phyloP scores from a whole-genome alignment of 1,140 invertebrate species.

The Campoletis sonorensis region DNA sequence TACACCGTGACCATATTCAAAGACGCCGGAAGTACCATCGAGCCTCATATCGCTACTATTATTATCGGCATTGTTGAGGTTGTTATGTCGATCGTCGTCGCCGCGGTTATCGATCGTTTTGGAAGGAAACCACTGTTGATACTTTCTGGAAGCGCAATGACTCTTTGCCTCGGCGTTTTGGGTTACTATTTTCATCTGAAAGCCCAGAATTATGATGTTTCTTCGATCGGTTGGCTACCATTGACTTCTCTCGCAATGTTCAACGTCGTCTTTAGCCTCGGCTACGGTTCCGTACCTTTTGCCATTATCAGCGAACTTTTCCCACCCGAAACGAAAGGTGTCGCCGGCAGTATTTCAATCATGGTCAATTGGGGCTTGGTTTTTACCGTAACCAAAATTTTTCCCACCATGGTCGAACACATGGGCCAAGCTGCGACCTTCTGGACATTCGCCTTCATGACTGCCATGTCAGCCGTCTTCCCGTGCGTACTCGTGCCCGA shows the following conservation, averaged over 20 bases:
- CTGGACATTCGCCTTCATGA: conserved; percentile 79
- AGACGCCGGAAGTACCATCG: conserved; percentile 78
- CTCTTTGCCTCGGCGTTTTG: conserved; percentile 76
- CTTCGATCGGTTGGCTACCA: conserved; percentile 73
- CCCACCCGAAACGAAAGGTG: conserved; percentile 80
- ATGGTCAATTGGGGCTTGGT: conserved; percentile 77
- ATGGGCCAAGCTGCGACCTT: conserved; percentile 78
- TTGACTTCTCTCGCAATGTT: conserved; percentile 72
- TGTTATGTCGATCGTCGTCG: conserved; percentile 76
- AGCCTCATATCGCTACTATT: conserved; percentile 80
- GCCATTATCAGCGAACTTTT: conserved; percentile 84
- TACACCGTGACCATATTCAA: conserved; percentile 83
- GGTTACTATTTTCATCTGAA: conserved; percentile 79
- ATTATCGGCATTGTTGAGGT: conserved; percentile 81
- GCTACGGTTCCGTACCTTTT: conserved; percentile 85
- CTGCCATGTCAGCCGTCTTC: conserved; percentile 75
- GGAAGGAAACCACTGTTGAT: conserved; percentile 81
- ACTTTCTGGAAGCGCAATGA: conserved; percentile 75
- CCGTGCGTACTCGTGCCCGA: conserved; percentile 84
- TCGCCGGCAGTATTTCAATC: conserved; percentile 78
- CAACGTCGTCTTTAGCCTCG: conserved; percentile 75
- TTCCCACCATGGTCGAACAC: conserved; percentile 69
- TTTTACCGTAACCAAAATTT: conserved; percentile 78
- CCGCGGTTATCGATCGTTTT: conserved; percentile 78
- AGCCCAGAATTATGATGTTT: conserved; percentile 65